These are phyloP conservation scores for Gymnoscopelus braueri DNA, from an alignment of 2,797 vertebrate species.

Conservation along the genomic window DNA sequence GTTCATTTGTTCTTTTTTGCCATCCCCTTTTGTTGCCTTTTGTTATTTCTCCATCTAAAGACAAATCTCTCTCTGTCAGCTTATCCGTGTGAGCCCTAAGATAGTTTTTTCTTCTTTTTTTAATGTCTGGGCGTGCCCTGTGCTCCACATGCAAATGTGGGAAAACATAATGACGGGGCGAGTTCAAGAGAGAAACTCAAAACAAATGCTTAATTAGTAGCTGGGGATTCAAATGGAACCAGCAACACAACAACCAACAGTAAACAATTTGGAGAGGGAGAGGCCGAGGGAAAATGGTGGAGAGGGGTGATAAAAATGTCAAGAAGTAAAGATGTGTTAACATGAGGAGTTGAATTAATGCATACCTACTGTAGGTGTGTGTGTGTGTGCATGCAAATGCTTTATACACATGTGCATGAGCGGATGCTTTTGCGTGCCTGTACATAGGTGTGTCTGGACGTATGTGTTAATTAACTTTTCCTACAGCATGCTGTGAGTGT, in stretches of 20 bases:
- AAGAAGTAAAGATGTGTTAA: constrained; percentile 70
- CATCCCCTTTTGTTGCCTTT: constrained; percentile 8
- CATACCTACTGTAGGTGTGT: neutral
- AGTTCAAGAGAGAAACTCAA: constrained; percentile 66
- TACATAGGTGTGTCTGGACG: constrained; percentile 8
- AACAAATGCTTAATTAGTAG: constrained; percentile 78
- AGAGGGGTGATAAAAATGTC: constrained; percentile 55
- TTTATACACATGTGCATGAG: constrained; percentile 5
- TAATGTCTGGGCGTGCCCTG: constrained; percentile 57
- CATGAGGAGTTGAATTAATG: constrained; percentile 26
- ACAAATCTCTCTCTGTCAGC: neutral
- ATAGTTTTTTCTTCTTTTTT: constrained; percentile 43
- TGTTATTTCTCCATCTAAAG: constrained; percentile 15
- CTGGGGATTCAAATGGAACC: constrained; percentile 64
- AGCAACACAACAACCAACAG: constrained; percentile 53
- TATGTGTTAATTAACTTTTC: constrained; percentile 61
- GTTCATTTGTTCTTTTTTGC: neutral
- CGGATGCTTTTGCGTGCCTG: constrained; percentile 36
- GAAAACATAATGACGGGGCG: constrained; percentile 54
- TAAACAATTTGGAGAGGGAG: constrained; percentile 54
- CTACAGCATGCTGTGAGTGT: constrained; percentile 35
- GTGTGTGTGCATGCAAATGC: neutral
- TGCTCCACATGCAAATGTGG: constrained; percentile 69
- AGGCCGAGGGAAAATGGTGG: constrained; percentile 10
- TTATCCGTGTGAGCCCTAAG: constrained; percentile 37